Base-by-base conservation (phyloP, 2,797 vertebrate species). In the Pangasius djambal region DNA sequence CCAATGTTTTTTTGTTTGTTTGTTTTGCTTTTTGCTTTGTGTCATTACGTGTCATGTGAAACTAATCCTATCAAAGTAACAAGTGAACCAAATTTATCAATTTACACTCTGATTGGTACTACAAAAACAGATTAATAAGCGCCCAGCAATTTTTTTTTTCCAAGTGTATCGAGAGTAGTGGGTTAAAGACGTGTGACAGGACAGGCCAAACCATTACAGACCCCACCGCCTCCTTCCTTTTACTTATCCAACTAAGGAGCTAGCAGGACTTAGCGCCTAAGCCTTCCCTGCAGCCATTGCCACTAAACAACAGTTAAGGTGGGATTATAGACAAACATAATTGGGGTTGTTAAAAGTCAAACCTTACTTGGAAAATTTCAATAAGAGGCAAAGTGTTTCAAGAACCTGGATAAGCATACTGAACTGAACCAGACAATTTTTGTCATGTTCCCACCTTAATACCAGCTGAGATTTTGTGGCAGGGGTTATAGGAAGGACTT, bases 161-260 rank as follows among this genome's bases (percentile, higher is more conserved):
- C 18, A 65, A 55, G 31, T 70, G n/a, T 18, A 82, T 10, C 5
- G 25, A 13, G 8, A 69, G n/a, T 50, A 70, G 16, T 57, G 13
- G 48, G 50, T 57, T 37, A 72, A 70, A 85, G 67, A 20, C 31
- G 16, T 72, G 48, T 72, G 50, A 72, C 50, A 57, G 12, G 18
- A 22, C 31, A 85, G 65, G 50, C 31, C 83, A 85, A 85, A 72
- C 12, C 31, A 72, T 50, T 83, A 72, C 48, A 70, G 44, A 85
- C 48, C 55, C 78, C 78, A 34, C 79, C 18, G 3, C 72, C 83
- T 85, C 77, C 34, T 67, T 91, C 90, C 81, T 88, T 61, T 86
- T 69, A 81, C 82, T 90, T 88, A 48, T 63, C 86, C 77, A 78
- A 40, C 91, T 88, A 89, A 89, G 77, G 90, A 91, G 90, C 90